Percentiles rank a stretch among this genome's conserved stretches.
These are phyloP conservation scores for Phalacrocorax pelagicus DNA, from an alignment of 2,113 vertebrate genomes.

Conservation along the genomic window DNA sequence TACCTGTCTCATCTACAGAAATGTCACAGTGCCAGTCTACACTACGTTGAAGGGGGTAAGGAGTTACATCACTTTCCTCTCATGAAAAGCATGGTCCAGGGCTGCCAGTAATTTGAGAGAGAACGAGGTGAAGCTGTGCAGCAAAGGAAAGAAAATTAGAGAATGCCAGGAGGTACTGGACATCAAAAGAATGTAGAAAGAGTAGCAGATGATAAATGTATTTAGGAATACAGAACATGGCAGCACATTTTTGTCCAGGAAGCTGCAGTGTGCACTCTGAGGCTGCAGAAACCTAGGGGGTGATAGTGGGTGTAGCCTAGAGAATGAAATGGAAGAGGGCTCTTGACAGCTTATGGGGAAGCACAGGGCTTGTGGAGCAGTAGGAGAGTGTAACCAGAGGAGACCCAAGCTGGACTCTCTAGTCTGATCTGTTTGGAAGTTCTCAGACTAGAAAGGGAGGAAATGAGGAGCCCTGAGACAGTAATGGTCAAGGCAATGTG, in stretches of 20 bases:
- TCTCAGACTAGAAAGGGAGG: not conserved
- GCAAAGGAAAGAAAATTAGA: not conserved
- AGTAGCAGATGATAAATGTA: not conserved
- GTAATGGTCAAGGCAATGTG: not conserved
- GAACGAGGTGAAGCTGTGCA: not conserved
- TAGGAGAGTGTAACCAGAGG: not conserved
- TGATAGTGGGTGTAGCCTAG: not conserved
- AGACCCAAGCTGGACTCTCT: not conserved
- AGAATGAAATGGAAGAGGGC: not conserved
- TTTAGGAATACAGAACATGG: not conserved
- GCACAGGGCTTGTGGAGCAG: not conserved
- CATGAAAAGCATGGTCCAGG: not conserved
- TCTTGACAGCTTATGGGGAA: not conserved
- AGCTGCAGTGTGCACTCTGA: not conserved
- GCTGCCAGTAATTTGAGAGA: not conserved
- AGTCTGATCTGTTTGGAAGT: too few relatives aligned
- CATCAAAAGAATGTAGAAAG: not conserved
- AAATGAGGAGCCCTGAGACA: not conserved
- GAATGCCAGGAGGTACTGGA: not conserved
- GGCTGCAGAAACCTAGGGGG: not conserved
- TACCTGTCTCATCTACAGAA: slow-evolving; percentile 84
- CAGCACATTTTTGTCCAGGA: not conserved
- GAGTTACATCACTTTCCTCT: not conserved
- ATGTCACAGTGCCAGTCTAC: slow-evolving; percentile 86
- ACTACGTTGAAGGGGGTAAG: slow-evolving; percentile 89